Conservation (phyloP, 2,113 vertebrate genomes). For the Edolisoma coerulescens region DNA sequence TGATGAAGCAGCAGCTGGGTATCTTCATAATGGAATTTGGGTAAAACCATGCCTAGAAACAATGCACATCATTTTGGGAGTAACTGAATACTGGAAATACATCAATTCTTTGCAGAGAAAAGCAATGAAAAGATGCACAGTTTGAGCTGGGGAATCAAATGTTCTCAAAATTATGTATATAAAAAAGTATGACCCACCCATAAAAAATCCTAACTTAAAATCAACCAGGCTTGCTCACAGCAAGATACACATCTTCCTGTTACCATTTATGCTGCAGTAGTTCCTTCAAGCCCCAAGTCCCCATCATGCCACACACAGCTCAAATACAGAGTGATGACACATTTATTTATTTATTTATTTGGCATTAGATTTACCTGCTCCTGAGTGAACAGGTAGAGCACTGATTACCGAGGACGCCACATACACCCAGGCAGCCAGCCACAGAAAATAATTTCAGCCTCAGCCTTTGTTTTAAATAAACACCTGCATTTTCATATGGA, state of each 20-base stretch:
- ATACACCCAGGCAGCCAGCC: background rate
- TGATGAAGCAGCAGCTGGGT: background rate
- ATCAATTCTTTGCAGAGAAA: background rate
- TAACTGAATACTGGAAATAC: background rate
- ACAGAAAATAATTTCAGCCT: constrained; percentile 22
- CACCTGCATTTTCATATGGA: constrained; percentile 36
- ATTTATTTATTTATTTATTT: background rate
- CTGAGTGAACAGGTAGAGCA: background rate
- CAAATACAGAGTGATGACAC: background rate
- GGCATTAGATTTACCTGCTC: background rate
- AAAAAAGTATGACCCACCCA: background rate
- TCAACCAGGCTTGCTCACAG: background rate
- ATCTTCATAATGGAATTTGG: background rate
- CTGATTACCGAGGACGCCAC: background rate
- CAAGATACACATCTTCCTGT: background rate
- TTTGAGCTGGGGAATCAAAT: background rate
- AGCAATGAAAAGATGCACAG: background rate
- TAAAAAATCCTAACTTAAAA: background rate
- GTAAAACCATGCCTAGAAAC: background rate
- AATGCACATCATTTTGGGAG: background rate
- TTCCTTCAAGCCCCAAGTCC: background rate
- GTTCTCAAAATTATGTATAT: background rate
- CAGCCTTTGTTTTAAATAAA: constrained; percentile 32
- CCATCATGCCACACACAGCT: background rate
- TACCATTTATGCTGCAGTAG: background rate